phyloP scores from a whole-genome alignment of 2,888 invertebrate species.

The Nemurella pictetii region DNA sequence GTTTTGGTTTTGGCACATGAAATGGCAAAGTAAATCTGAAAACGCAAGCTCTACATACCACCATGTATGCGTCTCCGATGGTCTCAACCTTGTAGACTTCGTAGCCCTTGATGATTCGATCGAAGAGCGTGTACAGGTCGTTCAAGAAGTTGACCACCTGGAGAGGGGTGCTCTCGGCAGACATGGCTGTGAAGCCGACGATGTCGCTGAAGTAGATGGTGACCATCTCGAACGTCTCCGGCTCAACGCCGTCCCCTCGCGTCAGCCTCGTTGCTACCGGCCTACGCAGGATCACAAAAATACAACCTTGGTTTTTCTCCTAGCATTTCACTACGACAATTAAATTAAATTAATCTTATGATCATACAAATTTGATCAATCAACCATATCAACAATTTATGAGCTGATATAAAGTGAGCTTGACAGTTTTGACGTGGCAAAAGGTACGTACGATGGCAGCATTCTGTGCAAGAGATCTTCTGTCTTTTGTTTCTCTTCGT shows the following conservation, averaged over 20 bases:
- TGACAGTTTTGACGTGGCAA: not conserved
- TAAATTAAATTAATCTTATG: too few species aligned
- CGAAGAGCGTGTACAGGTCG: constrained; percentile 96
- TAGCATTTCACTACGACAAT: too few species aligned
- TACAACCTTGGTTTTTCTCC: too few species aligned
- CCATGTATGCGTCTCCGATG: constrained; percentile 83
- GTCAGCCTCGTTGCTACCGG: constrained; percentile 87
- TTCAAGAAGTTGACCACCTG: constrained; percentile 96
- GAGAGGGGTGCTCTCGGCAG: constrained; percentile 89
- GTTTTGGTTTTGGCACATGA: not conserved
- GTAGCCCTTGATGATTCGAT: constrained; percentile 93
- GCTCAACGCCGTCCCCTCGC: constrained; percentile 85
- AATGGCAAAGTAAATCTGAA: too few species aligned
- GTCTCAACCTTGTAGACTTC: constrained; percentile 98
- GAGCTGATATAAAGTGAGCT: not conserved
- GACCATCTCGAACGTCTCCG: constrained; percentile 90
- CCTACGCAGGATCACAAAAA: constrained; percentile 59
- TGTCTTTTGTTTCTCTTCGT: constrained; percentile 91
- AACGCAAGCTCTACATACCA: constrained; percentile 58
- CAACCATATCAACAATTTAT: not conserved
- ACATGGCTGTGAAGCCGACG: constrained; percentile 95
- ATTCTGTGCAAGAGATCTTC: constrained; percentile 91
- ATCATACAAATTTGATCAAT: not conserved
- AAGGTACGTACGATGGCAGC: constrained; percentile 78
- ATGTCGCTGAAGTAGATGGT: constrained; percentile 98